Percentiles rank a stretch among this genome's conserved stretches.
Evolutionary conservation across 2,888 invertebrate genomes (phyloP).

Genomic region (Monopis laevigella): DNA sequence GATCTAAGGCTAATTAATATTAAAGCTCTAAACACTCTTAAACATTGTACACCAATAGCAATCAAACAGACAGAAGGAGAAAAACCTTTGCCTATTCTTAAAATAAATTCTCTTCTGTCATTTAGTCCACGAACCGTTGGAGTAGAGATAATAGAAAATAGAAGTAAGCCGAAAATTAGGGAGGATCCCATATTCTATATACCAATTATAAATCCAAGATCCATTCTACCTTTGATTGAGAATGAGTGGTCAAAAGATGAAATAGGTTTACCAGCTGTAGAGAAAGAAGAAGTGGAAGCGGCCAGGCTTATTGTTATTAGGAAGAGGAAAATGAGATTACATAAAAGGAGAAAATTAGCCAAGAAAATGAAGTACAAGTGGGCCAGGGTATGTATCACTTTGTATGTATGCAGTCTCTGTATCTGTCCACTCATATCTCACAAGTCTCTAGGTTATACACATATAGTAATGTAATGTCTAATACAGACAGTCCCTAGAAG

Average conservation of each 20-base stretch:
- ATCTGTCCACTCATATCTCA: too few species aligned
- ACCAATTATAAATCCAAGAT: constrained; percentile 51
- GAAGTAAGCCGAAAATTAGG: constrained; percentile 27
- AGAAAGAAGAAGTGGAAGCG: constrained; percentile 72
- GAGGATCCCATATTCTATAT: constrained; percentile 46
- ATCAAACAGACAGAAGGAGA: constrained; percentile 21
- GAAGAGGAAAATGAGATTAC: constrained; percentile 86
- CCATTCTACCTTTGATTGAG: constrained; percentile 43
- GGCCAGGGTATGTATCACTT: constrained; percentile 72
- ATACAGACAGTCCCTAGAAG: too few species aligned
- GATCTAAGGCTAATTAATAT: constrained; percentile 47
- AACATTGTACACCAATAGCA: constrained; percentile 33
- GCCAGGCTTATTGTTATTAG: constrained; percentile 79
- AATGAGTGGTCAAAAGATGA: constrained; percentile 51
- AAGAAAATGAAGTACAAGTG: constrained; percentile 82
- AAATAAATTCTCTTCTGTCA: too few species aligned
- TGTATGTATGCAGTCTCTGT: too few species aligned
- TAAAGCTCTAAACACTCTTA: constrained; percentile 36
- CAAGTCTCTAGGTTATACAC: too few species aligned
- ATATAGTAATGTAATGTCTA: too few species aligned
- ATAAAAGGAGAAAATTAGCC: constrained; percentile 81
- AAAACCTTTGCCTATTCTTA: not conserved
- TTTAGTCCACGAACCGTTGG: constrained; percentile 44
- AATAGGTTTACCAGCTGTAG: constrained; percentile 50
- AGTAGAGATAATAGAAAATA: constrained; percentile 38